These are phyloP conservation scores for Lamprotornis superbus DNA, from an alignment of 2,113 vertebrate species.

Conservation along the genomic window DNA sequence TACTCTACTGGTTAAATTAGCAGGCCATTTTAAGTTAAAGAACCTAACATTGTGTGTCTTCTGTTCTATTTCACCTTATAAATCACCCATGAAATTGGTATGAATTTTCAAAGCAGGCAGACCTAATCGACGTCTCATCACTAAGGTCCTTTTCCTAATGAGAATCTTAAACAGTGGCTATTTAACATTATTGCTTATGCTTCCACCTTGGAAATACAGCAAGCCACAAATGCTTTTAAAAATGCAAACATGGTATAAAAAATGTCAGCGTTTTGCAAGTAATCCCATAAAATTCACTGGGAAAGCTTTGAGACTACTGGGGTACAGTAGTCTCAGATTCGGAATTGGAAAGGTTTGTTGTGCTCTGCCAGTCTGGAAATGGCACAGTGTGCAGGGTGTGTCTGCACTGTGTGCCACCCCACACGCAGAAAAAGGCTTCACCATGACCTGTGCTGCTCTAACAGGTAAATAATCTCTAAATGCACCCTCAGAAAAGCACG, in stretches of 20 bases:
- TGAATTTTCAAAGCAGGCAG: background rate
- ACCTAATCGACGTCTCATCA: background rate
- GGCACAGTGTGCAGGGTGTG: accelerated
- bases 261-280: background rate
- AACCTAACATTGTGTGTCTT: accelerated
- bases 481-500: no score
- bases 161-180: background rate
- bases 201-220: background rate
- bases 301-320: background rate
- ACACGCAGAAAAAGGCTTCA: background rate
- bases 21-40: background rate
- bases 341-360: background rate
- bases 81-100: background rate
- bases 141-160: background rate
- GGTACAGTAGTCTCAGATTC: background rate
- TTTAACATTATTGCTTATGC: background rate
- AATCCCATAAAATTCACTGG: background rate
- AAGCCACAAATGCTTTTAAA: background rate
- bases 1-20: background rate
- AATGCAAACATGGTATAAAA: background rate
- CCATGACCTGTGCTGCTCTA: accelerated
- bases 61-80: background rate
- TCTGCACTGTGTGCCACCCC: accelerated
- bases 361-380: background rate
- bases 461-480: background rate